Evolutionary conservation across 2,797 vertebrate genomes (phyloP), one percentile per base, ranked within the genome.

Genomic region (Pelodytes ibericus): DNA sequence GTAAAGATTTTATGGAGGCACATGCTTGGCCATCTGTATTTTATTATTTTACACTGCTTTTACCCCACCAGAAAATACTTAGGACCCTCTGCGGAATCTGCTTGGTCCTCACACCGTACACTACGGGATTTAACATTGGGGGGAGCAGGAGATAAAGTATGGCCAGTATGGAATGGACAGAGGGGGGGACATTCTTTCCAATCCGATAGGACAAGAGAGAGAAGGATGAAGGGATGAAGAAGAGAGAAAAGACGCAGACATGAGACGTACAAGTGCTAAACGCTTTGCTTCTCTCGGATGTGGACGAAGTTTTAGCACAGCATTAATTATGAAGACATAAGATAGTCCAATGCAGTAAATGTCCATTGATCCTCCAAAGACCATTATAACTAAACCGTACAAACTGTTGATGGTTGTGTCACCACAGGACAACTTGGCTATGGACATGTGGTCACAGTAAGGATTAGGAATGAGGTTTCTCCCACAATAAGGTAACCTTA

Each of bases 371-470:
- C 13, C 2, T 2, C 10, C 11, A 3, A 26, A 26, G 2, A 26
- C 27, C 0, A 26, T 2, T 58, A 13, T 22, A 15, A 26, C 3
- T 3, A 58, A 20, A 13, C 56, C 56, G 13, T 58, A 58, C 22
- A 26, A 3, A 8, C 56, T 27, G 24, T 58, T 58, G 56, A 58
- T 58, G 56, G 56, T 58, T 22, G 22, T 26, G 56, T 58, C 10
- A 5, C 56, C 56, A 27, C 56, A 58, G 0, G 91, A 91, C 73
- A 94, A 79, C 72, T 90, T 90, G 18, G 93, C 92, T 69, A 94
- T 84, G 1, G 92, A 91, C 93, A 94, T 94, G 82, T 94, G 92
- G 69, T 94, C 93, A 18, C 93, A 93, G 86, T 93, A 58, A 26
- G 56, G 20, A 13, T 58, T 58, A 15, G 16, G 9, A 15, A 58